These are phyloP conservation scores for Argyrosomus regius DNA, from an alignment of 2,797 vertebrate genomes.

Conservation along the genomic window DNA sequence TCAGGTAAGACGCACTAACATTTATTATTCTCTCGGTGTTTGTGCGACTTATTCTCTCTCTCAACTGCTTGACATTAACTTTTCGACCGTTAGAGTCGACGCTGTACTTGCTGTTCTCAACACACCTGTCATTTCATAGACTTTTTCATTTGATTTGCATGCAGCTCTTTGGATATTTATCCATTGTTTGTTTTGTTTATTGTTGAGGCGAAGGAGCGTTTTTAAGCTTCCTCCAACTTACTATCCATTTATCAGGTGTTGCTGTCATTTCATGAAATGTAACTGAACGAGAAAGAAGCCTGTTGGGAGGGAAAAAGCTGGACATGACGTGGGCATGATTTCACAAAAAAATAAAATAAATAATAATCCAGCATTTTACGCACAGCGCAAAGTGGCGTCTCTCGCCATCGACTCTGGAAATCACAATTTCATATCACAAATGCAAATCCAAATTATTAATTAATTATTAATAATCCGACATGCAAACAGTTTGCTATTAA, in stretches of 20 bases:
- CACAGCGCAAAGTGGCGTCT: conserved; percentile 11
- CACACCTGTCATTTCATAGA: conserved; percentile 1
- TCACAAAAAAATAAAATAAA: neutral
- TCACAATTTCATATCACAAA: neutral
- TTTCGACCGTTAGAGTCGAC: conserved; percentile 31
- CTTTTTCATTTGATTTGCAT: conserved; percentile 20
- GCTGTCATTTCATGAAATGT: neutral
- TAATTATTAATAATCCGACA: neutral
- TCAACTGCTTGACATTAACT: conserved; percentile 51
- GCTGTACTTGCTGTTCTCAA: neutral
- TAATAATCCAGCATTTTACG: conserved; percentile 29
- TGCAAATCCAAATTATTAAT: neutral
- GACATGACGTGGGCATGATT: neutral
- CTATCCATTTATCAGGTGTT: neutral
- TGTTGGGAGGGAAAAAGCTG: neutral
- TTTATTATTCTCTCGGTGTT: neutral
- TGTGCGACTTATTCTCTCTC: conserved; percentile 25
- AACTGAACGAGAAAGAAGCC: neutral
- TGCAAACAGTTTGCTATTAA: neutral
- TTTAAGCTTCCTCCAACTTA: neutral
- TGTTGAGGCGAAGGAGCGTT: neutral
- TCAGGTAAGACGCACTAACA: conserved; percentile 81
- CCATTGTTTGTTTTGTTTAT: neutral
- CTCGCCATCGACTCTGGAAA: neutral
- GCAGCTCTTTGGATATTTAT: neutral